Base-by-base conservation (phyloP, 2,888 invertebrate genomes). In the Noctua pronuba region DNA sequence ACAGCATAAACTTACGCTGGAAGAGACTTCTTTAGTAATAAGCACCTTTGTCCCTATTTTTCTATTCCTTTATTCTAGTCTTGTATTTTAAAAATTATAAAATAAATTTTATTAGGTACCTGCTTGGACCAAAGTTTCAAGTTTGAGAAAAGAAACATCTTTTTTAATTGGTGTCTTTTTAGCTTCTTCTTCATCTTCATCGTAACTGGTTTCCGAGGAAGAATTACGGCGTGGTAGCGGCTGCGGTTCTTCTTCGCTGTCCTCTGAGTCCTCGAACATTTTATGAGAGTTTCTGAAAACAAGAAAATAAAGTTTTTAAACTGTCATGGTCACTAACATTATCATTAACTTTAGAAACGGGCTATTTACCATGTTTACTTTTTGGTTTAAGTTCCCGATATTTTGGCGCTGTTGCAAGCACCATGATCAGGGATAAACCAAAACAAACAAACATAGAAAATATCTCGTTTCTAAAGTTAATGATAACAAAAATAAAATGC, bases 121-220 rank as follows among this genome's bases (percentile, higher is more conserved):
- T 73, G 82, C 67, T 67, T 86, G 81, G 5, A 84, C 81, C 70
- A 88, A 69, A 55, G 87, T 86, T 72, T 86, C 88, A 86, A 86
- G 83, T 65, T 65, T 65, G n/a, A 41, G 8, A 65, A 65, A 41
- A 41, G 65, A 65, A n/a, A 65, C 65, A 65, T 76, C 83, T 69
- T 71, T 68, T 35, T 81, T 77, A 4, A 31, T 41, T n/a, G 77
- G 80, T 70, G 77, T 73, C 18, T 70, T 75, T 35, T 60, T 69
- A 28, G 70, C n/a, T n/a, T 86, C 84, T 49, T 83, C 82, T 60
- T 87, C 86, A 58, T 91, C 91, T 62, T 93, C 94, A 70, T 94
- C 94, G 70, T 89, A 92, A 77, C 94, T 95, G 0, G 94, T 93
- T 35, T 93, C 94, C 7, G 95, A 94, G 31, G 94, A 93, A 65